These are phyloP conservation scores for Palythoa caribaeorum DNA, from an alignment of 92 coral and sea anemone species.

Conservation along the genomic window DNA sequence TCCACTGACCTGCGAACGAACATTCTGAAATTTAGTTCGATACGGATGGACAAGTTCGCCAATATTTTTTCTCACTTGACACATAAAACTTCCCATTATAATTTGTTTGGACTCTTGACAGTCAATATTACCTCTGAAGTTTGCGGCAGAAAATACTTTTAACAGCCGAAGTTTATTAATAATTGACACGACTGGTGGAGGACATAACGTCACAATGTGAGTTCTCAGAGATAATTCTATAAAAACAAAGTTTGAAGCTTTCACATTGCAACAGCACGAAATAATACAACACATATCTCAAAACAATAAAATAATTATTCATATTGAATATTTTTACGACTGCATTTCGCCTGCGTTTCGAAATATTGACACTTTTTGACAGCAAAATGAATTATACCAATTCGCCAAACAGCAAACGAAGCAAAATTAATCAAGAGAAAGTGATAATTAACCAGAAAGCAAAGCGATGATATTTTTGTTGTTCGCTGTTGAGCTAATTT, in stretches of 20 bases:
- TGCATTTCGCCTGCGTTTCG: background rate
- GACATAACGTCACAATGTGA: slow-evolving; percentile 1
- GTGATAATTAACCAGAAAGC: background rate
- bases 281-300: background rate
- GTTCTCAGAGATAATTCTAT: background rate
- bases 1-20: background rate
- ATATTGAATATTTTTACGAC: background rate
- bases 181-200: background rate
- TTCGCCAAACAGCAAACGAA: background rate
- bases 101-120: slow-evolving; percentile 2
- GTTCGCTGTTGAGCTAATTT: background rate
- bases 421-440: background rate
- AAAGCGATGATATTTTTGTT: background rate
- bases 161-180: slow-evolving; percentile 26
- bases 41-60: background rate
- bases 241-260: slow-evolving; percentile 28
- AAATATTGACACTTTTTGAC: background rate
- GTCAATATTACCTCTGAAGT: background rate
- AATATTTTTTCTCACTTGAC: background rate
- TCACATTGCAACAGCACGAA: background rate
- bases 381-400: background rate
- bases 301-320: slow-evolving; percentile 38
- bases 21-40: background rate
- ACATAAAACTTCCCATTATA: slow-evolving; percentile 1
- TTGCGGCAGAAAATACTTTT: background rate